These are phyloP conservation scores for Chelmon rostratus DNA, from an alignment of 2,797 vertebrate species.

Conservation along the genomic window DNA sequence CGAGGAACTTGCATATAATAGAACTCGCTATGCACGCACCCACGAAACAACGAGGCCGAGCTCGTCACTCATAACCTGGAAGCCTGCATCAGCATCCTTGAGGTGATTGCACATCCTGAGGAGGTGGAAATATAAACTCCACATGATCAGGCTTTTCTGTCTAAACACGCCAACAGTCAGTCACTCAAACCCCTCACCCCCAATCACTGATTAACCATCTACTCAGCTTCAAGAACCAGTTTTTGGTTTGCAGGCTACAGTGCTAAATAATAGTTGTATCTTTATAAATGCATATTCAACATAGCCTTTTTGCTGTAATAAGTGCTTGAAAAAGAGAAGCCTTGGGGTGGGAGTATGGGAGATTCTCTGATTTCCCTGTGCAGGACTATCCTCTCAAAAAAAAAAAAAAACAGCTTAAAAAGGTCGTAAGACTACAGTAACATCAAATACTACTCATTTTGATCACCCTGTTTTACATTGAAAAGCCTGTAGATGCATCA, in stretches of 20 bases:
- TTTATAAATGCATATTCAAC: conserved; percentile 78
- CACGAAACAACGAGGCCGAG: conserved; percentile 50
- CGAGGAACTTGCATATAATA: conserved; percentile 82
- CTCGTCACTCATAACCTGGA: conserved; percentile 62
- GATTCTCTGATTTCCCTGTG: conserved; percentile 58
- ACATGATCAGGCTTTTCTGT: conserved; percentile 62
- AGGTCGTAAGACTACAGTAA: conserved; percentile 70
- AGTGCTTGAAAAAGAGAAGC: conserved; percentile 73
- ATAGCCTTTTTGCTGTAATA: conserved; percentile 70
- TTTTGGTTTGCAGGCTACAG: conserved; percentile 83
- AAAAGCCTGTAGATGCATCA: conserved; percentile 46
- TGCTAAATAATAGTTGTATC: conserved; percentile 60
- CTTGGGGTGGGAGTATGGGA: conserved; percentile 42
- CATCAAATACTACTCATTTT: conserved; percentile 48
- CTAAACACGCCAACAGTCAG: conserved; percentile 44
- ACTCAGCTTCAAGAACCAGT: conserved; percentile 68
- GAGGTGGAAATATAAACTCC: conserved; percentile 45
- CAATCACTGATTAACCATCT: conserved; percentile 55
- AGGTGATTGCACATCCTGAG: conserved; percentile 80
- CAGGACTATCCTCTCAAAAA: conserved; percentile 50
- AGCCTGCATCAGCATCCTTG: conserved; percentile 71
- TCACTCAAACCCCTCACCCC: not conserved
- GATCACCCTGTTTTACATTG: conserved; percentile 71
- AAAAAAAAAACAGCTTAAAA: conserved; percentile 18
- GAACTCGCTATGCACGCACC: conserved; percentile 64